Evolutionary conservation across 2,888 invertebrate genomes (phyloP), one percentile per base, ranked within the genome.

Genomic region (Bruchidius siliquastri): DNA sequence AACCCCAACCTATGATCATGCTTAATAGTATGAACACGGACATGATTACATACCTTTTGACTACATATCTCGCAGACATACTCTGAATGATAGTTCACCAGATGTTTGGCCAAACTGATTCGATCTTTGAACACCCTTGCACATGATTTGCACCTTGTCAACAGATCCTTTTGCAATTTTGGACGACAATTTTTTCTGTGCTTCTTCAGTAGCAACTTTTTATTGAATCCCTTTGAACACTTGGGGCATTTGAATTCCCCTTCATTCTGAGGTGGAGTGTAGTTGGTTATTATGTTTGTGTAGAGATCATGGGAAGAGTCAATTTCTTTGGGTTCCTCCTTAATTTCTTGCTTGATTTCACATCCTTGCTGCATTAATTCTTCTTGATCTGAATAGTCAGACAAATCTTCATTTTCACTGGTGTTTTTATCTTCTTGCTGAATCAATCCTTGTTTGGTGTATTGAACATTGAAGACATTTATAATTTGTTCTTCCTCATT

Each of bases 171-270:
- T 77, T 89, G 89, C 67, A 85, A 79, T 22, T 82, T 83, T 0
- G 84, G 86, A 30, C 85, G 81, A 80, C 90, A 90, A 75, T 90
- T 90, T 77, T 89, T 90, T 84, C 88, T 88, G 80, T 90, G 90
- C 80, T 90, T 90, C 74, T 89, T 88, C 22, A 90, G 80, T 21
- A 90, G 81, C 72, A 89, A 87, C 70, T 88, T 87, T 77, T 90
- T 90, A 76, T 89, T 88, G 81, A 90, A 90, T 6, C 87, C 86
- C 80, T 90, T 90, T 68, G 87, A 86, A 77, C 90, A 90, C 78
- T 89, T 90, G 0, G 87, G 87, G 73, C 90, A 90, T 72, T 88
- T 88, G 80, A 87, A 88, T 4, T 87, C 83, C 2, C 87, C 87
- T 67, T 87, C 87, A 72, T 88, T 88, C n/a, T 85, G 85, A 0